These are phyloP conservation scores for Pseudococcus jackbeardsleyi DNA, from an alignment of 2,888 invertebrate species.

Conservation along the genomic window DNA sequence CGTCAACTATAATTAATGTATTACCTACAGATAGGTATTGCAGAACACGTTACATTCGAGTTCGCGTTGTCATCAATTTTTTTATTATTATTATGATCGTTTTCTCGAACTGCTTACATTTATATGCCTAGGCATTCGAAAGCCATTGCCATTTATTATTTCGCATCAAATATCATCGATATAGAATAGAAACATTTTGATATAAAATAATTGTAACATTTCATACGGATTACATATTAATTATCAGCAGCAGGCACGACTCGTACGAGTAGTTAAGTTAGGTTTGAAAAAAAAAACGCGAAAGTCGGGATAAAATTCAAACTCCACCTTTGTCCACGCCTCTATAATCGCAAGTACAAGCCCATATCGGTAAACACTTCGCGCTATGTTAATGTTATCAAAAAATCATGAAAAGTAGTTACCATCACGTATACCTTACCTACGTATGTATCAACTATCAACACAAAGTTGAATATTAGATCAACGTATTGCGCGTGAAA, in stretches of 20 bases:
- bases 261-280: not conserved
- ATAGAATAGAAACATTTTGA: not conserved
- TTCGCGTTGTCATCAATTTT: conserved; percentile 36
- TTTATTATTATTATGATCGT: not conserved
- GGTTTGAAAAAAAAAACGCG: not conserved
- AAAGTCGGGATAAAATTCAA: conserved; percentile 44
- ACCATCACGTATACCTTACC: not conserved
- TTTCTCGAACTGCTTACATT: conserved; percentile 1
- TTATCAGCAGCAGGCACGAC: conserved; percentile 20
- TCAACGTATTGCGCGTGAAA: not conserved
- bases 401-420: conserved; percentile 19
- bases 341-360: conserved; percentile 26
- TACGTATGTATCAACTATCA: not conserved
- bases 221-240: conserved; percentile 38
- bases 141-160: conserved; percentile 1
- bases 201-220: conserved; percentile 46
- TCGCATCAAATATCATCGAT: conserved; percentile 32
- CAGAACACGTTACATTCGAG: not conserved
- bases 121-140: not conserved
- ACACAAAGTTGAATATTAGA: conserved; percentile 4
- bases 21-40: conserved; percentile 1
- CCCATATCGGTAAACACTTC: conserved; percentile 49
- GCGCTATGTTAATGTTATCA: conserved; percentile 36
- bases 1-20: conserved; percentile 36
- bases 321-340: conserved; percentile 51